These are phyloP conservation scores for Hydrophis major DNA, from an alignment of 2,797 vertebrate genomes.

Conservation along the genomic window DNA sequence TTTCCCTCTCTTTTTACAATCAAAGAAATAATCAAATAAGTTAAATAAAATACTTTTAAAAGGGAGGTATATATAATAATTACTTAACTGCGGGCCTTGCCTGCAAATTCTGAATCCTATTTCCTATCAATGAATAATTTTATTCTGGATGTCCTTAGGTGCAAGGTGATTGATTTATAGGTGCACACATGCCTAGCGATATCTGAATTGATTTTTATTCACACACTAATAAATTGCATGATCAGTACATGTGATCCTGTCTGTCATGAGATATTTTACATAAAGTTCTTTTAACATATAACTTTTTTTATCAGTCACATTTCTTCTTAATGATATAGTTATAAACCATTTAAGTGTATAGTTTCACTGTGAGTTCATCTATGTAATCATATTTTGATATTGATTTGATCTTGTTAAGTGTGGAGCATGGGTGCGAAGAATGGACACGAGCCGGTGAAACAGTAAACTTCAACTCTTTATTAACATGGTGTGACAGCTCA, in stretches of 20 bases:
- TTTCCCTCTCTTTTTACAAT: not conserved
- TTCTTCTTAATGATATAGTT: not conserved
- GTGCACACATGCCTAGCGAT: not conserved
- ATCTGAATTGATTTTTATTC: not conserved
- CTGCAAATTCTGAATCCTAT: not conserved
- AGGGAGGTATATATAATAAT: no score
- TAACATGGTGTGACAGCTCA: no score
- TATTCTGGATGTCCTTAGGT: not conserved
- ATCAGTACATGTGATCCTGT: not conserved
- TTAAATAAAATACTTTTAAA: not conserved
- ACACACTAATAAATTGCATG: not conserved
- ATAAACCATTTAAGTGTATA: not conserved
- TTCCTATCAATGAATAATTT: not conserved
- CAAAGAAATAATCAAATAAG: not conserved
- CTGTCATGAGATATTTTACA: not conserved
- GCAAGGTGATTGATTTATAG: not conserved
- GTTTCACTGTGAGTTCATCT: not conserved
- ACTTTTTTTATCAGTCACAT: not conserved
- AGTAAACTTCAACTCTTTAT: no score
- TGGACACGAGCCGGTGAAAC: no score
- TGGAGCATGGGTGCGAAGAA: no score
- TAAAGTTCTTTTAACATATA: not conserved
- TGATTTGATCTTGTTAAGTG: not conserved
- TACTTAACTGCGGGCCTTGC: not conserved
- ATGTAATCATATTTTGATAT: not conserved